These are phyloP conservation scores for Paratilapia polleni DNA, from an alignment of 2,113 vertebrate genomes.

Conservation along the genomic window DNA sequence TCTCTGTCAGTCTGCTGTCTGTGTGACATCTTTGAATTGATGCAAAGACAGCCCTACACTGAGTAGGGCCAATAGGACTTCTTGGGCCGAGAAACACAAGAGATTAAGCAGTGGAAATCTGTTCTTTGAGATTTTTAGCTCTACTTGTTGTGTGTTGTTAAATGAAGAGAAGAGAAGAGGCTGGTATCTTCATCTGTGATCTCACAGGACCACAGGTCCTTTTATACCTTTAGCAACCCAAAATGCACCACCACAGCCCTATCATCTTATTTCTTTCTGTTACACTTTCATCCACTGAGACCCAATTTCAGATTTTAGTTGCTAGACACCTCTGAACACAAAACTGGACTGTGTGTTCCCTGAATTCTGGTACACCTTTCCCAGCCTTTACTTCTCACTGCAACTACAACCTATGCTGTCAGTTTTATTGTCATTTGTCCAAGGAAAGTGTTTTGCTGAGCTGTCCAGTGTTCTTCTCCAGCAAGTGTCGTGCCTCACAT, in stretches of 20 bases:
- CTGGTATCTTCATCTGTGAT: too few species aligned
- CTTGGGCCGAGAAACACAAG: too few species aligned
- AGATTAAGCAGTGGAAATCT: too few species aligned
- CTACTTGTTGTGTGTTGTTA: too few species aligned
- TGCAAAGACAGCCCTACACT: too few species aligned
- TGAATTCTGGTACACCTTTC: not conserved
- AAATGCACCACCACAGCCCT: not conserved
- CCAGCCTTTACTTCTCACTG: not conserved
- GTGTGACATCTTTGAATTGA: too few species aligned
- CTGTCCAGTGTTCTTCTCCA: conserved; percentile 3
- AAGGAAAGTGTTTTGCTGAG: not conserved
- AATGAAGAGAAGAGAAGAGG: too few species aligned
- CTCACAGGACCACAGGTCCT: too few species aligned
- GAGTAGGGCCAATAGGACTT: too few species aligned
- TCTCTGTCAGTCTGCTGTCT: too few species aligned
- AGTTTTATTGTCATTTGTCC: not conserved
- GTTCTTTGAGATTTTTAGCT: too few species aligned
- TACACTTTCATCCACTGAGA: not conserved
- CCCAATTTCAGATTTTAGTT: not conserved
- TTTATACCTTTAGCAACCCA: not conserved
- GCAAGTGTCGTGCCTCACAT: conserved; percentile 29
- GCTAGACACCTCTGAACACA: not conserved
- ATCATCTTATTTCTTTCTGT: not conserved
- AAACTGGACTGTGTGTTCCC: not conserved
- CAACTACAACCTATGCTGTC: not conserved